A percentile compares a stretch with the other conserved stretches of the same genome.
Conservation (phyloP, 2,888 invertebrate species). For the Embidobia sp. region DNA sequence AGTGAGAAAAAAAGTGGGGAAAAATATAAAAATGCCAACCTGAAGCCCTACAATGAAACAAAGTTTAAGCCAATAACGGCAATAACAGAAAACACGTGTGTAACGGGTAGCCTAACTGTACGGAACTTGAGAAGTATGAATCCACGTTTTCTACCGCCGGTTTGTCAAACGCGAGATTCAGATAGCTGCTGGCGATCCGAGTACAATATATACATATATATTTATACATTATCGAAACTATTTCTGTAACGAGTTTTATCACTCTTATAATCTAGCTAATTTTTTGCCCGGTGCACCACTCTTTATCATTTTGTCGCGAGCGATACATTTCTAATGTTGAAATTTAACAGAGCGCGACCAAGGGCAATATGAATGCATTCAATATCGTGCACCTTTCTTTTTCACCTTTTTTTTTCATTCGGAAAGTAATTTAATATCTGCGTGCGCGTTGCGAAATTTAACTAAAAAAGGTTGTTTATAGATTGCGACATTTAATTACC, state of each 20-base stretch:
- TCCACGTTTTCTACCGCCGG: no score
- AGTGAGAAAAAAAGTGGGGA: no score
- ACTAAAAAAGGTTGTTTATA: slow-evolving; percentile 33
- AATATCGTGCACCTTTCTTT: slow-evolving; percentile 33
- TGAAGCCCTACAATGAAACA: slow-evolving; percentile 72
- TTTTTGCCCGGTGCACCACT: no score
- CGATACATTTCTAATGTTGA: slow-evolving; percentile 39
- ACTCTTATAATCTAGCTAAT: no score
- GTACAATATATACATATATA: no score
- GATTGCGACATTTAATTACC: slow-evolving; percentile 33
- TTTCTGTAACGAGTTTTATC: no score
- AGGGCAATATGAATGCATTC: slow-evolving; percentile 53
- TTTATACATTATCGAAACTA: no score
- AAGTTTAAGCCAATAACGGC: slow-evolving; percentile 64
- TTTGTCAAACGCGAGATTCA: slow-evolving; percentile 13
- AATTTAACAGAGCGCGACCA: slow-evolving; percentile 62
- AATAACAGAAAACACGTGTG: slow-evolving; percentile 47
- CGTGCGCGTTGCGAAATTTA: slow-evolving; percentile 42
- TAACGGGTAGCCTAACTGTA: slow-evolving; percentile 37
- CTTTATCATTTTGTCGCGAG: slow-evolving; percentile 54
- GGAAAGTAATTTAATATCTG: slow-evolving; percentile 41
- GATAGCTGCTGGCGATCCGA: slow-evolving; percentile 2
- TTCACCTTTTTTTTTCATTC: no score
- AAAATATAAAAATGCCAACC: slow-evolving; percentile 63
- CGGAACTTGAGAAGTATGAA: no score